phyloP scores from a whole-genome alignment of 2,797 vertebrate genomes.

The Eulemur mongoz region DNA sequence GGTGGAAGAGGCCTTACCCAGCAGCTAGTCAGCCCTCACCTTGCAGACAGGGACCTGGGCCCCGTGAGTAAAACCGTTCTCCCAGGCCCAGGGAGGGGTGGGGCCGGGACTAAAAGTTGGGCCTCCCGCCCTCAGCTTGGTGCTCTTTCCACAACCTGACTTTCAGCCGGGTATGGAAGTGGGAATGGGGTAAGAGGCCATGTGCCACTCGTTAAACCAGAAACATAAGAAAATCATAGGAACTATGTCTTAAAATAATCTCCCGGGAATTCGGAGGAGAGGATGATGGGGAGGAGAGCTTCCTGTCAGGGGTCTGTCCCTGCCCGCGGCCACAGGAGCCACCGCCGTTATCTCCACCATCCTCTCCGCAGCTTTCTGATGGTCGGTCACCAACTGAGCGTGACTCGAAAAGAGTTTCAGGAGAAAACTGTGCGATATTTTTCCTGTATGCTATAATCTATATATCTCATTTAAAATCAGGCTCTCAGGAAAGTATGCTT shows the following conservation, averaged over 20 bases:
- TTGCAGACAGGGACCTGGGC: no score
- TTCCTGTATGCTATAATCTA: not conserved
- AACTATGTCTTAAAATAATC: fast-evolving
- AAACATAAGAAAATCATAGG: not conserved
- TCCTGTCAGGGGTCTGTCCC: no score
- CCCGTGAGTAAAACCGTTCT: fast-evolving
- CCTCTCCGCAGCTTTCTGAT: fast-evolving
- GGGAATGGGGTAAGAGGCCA: not conserved
- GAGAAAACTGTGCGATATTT: not conserved
- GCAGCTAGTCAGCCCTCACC: not conserved
- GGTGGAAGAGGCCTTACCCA: not conserved
- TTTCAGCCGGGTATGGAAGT: fast-evolving
- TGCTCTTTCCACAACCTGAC: fast-evolving
- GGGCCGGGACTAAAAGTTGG: fast-evolving
- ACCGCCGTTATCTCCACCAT: fast-evolving
- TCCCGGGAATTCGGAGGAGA: not conserved
- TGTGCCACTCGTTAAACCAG: fast-evolving
- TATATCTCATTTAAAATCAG: fast-evolving
- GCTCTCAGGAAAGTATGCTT: not conserved
- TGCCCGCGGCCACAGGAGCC: fast-evolving
- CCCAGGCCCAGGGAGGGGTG: fast-evolving
- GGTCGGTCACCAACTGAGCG: fast-evolving
- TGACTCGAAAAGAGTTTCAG: not conserved
- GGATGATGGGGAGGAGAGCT: fast-evolving
- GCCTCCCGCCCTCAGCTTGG: fast-evolving